Evolutionary conservation across 2,888 invertebrate species (phyloP).

Genomic region (Rotaria sp.): DNA sequence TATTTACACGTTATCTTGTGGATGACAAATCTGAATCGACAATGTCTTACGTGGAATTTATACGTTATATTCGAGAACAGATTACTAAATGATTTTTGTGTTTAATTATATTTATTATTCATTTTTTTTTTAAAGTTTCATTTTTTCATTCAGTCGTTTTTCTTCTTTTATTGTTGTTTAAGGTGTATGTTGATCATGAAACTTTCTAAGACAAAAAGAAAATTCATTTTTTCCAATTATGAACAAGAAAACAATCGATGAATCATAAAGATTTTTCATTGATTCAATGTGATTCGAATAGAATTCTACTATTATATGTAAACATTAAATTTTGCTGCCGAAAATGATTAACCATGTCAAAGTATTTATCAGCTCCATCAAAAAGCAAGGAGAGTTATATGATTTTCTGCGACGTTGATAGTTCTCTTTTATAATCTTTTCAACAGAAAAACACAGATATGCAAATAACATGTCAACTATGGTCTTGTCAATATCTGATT

Average conservation of each 20-base stretch:
- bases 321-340: no score
- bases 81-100: slow-evolving; percentile 24
- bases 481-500: no score
- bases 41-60: slow-evolving; percentile 38
- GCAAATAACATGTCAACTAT: no score
- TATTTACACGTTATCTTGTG: slow-evolving; percentile 22
- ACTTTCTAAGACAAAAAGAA: not conserved
- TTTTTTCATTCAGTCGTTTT: not conserved
- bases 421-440: no score
- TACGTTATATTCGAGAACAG: slow-evolving; percentile 38
- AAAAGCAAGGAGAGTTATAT: no score
- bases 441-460: no score
- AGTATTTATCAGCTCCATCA: no score
- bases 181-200: not conserved
- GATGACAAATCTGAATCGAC: slow-evolving; percentile 39
- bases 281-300: no score
- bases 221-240: not conserved
- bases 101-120: not conserved
- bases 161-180: not conserved
- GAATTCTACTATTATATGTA: no score
- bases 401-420: no score
- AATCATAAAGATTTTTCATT: no score
- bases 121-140: not conserved
- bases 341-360: no score
- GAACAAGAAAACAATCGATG: not conserved